phyloP scores from a whole-genome alignment of 2,113 vertebrate species.

The Perca fluviatilis region DNA sequence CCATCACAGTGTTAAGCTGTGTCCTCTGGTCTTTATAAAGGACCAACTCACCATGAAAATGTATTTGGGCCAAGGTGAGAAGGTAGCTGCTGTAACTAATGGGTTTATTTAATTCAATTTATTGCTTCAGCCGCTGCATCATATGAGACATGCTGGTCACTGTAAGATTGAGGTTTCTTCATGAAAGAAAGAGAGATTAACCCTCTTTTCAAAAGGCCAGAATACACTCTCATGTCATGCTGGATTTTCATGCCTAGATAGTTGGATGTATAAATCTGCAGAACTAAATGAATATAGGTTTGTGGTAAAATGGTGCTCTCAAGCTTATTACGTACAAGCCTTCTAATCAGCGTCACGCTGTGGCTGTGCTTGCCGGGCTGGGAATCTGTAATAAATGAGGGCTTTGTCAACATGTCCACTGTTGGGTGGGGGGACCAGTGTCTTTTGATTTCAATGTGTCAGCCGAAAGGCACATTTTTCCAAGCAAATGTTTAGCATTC shows the following conservation, averaged over 20 bases:
- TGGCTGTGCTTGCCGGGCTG: constrained; percentile 52
- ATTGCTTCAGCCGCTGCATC: constrained; percentile 70
- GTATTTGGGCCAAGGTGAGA: constrained; percentile 81
- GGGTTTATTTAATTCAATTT: constrained; percentile 86
- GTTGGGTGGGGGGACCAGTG: constrained; percentile 56
- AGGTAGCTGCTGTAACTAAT: constrained; percentile 84
- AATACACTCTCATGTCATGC: constrained; percentile 80
- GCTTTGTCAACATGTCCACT: constrained; percentile 82
- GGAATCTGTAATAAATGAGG: constrained; percentile 79
- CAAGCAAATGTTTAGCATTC: constrained; percentile 60
- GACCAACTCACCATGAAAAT: constrained; percentile 82
- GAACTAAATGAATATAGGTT: constrained; percentile 85
- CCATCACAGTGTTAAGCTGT: constrained; percentile 41
- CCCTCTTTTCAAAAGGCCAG: constrained; percentile 70
- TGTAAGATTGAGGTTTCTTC: constrained; percentile 78
- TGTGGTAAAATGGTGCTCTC: constrained; percentile 73
- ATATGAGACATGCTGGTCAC: constrained; percentile 75
- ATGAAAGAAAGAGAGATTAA: constrained; percentile 83
- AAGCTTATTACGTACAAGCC: constrained; percentile 78
- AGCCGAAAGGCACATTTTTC: constrained; percentile 45
- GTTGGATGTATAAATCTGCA: constrained; percentile 78
- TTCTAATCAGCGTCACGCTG: constrained; percentile 80
- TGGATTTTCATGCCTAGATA: constrained; percentile 73
- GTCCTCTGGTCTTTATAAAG: constrained; percentile 78
- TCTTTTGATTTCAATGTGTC: constrained; percentile 65